Base-by-base conservation (phyloP, 2,797 vertebrate species). In the Phataginus tetradactyla region DNA sequence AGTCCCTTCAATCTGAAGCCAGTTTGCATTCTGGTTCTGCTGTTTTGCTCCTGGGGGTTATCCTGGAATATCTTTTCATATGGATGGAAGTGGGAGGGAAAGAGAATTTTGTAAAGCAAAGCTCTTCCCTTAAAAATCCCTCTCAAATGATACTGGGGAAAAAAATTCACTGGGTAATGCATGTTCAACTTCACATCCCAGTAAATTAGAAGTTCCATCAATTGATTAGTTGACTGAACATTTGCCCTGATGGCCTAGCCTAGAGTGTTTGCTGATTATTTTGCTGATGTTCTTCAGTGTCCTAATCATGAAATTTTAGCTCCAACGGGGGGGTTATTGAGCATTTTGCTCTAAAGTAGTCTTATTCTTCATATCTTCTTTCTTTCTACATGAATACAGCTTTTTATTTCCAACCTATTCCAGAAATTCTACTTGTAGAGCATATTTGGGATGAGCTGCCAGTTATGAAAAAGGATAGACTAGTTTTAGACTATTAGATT, bases 91-190 rank as follows among this genome's bases (percentile, higher is more conserved):
- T 2, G 34, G 61, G 51, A 21, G 72, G 12, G 39, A 32, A 4
- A 68, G 17, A 13, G 69, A 15, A 1, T 2, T 13, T n/a, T 8
- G 18, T 34, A 71, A 21, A 45, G 75, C 11, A 1, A 18, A 63
- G 42, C 25, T 34, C 34, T 59, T 51, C 42, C 39, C 72, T 21
- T 53, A 17, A 75, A 42, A 8, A 14, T 18, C 81, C 64, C 34
- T 34, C 64, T 23, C 12, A 1, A 39, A 39, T 0, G 8, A 68
- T 5, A 9, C 0, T 13, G 39, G 39, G 39, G 25, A 20, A 39
- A 66, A 71, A n/a, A 29, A 45, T 69, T 51, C 5, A 0, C 10
- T 1, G 39, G 13, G n/a, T 51, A 20, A 20, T 2, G 59, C 27
- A 5, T 0, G 39, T 21, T 25, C 42, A 0, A 9, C 59, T 34